Base-by-base conservation (phyloP, 2,797 vertebrate genomes). In the Oceanodroma leucorhoa region DNA sequence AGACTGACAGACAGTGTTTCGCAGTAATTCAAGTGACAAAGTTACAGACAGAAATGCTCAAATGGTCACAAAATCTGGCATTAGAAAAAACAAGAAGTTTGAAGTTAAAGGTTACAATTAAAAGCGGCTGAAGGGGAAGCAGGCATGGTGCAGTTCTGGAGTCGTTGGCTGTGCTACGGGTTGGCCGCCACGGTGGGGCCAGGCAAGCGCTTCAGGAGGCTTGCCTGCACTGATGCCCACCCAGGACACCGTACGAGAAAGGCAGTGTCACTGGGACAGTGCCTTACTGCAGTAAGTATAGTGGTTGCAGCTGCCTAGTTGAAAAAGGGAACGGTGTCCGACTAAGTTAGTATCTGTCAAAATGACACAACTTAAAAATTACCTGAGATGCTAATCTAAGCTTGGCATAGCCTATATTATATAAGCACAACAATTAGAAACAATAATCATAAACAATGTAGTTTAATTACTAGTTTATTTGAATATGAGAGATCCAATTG, bases 1-100 rank as follows among this genome's bases (percentile, higher is more conserved):
- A 95, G 76, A 80, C 64, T 91, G 87, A 88, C 87, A 91, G 92
- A 95, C 72, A 93, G 87, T 92, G 85, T 92, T 93, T 93, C 93
- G 90, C 79, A 81, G 92, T 78, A 93, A 96, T 78, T 93, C 57
- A 83, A 76, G 61, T 87, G 76, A 65, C 81, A 88, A 94, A 81
- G 82, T 83, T 78, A 87, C 57, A 93, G 84, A 91, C 60, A 85
- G 67, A 83, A 95, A 94, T 48, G 93, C 89, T 92, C 75, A 91
- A 91, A 92, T 95, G 57, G 67, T 91, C 85, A 83, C 85, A 88
- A 94, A 95, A 94, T 83, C 90, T 87, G 89, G 83, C 64, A 8
- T 41, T 62, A 82, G 11, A 45, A 71, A 71, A 87, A 80, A 17
- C 54, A 89, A 64, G 48, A 67, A 89, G 85, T 83, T 1, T 57